phyloP scores from a whole-genome alignment of 2,113 vertebrate genomes.

The Gasterosteus nipponicus region DNA sequence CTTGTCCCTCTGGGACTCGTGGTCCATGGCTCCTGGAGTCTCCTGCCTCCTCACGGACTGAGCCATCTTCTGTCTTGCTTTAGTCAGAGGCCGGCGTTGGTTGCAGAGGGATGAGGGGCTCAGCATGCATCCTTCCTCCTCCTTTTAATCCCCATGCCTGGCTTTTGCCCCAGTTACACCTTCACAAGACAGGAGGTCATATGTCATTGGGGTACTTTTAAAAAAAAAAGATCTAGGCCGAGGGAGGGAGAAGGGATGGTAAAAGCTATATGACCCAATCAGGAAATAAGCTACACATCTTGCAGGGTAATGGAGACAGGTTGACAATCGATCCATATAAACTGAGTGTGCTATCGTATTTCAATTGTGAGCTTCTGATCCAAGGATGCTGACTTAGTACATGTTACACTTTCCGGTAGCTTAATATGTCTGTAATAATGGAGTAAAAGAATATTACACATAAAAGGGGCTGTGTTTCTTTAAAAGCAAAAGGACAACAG shows the following conservation, averaged over 20 bases:
- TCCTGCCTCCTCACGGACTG: slow-evolving; percentile 63
- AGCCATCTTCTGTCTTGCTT: slow-evolving; percentile 60
- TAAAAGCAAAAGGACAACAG: not conserved
- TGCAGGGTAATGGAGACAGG: slow-evolving; percentile 29
- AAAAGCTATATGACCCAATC: slow-evolving; percentile 31
- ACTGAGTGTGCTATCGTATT: not conserved
- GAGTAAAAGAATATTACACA: not conserved
- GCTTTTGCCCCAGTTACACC: slow-evolving; percentile 51
- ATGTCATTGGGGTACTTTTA: slow-evolving; percentile 28
- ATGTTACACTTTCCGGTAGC: not conserved
- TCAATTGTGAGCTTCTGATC: not conserved
- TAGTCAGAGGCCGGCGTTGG: slow-evolving; percentile 33
- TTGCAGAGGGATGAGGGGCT: slow-evolving; percentile 39
- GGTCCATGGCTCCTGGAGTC: slow-evolving; percentile 67
- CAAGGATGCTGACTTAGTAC: not conserved
- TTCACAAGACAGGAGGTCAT: slow-evolving; percentile 43
- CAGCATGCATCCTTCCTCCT: slow-evolving; percentile 68
- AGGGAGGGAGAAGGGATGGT: not conserved
- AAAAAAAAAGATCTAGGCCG: not conserved
- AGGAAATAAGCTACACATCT: slow-evolving; percentile 34
- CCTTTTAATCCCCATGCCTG: slow-evolving; percentile 67
- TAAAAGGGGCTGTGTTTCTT: not conserved
- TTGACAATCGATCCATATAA: slow-evolving; percentile 21
- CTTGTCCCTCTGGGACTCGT: slow-evolving; percentile 68
- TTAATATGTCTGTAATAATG: not conserved